Evolutionary conservation across 2,797 vertebrate species (phyloP), one percentile per base, ranked within the genome.

Genomic region (Pseudochirops cupreus): DNA sequence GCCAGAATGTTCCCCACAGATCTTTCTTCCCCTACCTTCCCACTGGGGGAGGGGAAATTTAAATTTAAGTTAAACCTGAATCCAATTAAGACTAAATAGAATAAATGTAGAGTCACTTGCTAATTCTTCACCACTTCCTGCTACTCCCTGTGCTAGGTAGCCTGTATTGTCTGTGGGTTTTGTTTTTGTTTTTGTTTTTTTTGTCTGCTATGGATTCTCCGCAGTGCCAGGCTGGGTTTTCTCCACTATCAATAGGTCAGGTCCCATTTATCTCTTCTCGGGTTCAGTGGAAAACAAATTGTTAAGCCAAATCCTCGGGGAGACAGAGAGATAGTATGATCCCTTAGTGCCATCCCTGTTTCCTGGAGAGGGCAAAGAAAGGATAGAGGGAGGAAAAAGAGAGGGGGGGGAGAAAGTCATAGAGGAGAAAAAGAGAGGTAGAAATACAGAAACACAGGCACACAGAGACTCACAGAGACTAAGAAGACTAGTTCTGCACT

Each of bases 121-220:
- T 39, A 46, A 82, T 82, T 82, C n/a, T 82, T 82, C 67, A 39
- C 67, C 6, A 62, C 59, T 62, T 24, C 18, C 67, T 82, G n/a
- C n/a, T 82, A 9, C n/a, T 39, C 12, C 50, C 5, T 0, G 2
- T 33, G 13, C 33, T 13, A 5, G 11, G 21, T 4, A 9, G 18
- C 92, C 33, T 9, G 7, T 26, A 14, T 50, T 9, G 2, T 28
- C 58, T 4, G 62, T 3, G 21, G 56, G 53, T 54, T 54, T 54
- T 54, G 53, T 53, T 10, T 54, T 56, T 56, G 13, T 56, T 56
- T 56, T 56, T 56, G 3, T 18, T 56, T 53, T 52, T 39, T 4
- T 39, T 13, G 6, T 0, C 4, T 59, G 28, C 56, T 57, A 24
- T 46, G 74, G 39, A 50, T 26, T 11, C 0, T 1, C 1, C 0